Evolutionary conservation across 2,797 vertebrate species (phyloP), one percentile per base, ranked within the genome.

Genomic region (Fistularia commersonii): DNA sequence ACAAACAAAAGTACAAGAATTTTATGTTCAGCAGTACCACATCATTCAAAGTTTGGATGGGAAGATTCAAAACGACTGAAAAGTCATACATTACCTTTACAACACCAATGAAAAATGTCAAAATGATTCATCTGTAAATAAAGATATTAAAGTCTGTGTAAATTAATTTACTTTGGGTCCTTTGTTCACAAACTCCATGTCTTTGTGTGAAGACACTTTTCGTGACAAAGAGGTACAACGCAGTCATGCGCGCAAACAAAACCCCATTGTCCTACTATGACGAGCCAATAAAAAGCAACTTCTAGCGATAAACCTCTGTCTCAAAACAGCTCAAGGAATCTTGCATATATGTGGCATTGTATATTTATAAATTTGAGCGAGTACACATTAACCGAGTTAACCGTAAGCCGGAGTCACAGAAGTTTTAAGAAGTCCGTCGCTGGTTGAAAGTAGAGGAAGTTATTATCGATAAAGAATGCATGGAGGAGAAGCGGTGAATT

Each of bases 101-200:
- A 74, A 76, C 61, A 68, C 71, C 83, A 83, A 81, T 66, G 69
- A 88, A 88, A 79, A 81, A 74, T 84, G 74, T 83, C 77, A 82
- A 69, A 65, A 74, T 58, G 76, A 82, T 82, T 90, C 92, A 95
- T 95, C 91, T 98, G 95, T 98, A 99, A 97, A 99, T 99, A 98
- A 95, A 96, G 93, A 93, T 94, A 95, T 94, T 95, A 93, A 98
- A 95, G 86, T 97, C 93, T 96, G 94, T 98, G 94, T 99, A 98
- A 96, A 98, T 96, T 86, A 84, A 80, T 76, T 88, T 23, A 41
- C 13, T 1, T n/a, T 37, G 14, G 60, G 45, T 73, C 45, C 8
- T 62, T 51, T 74, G 11, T 74, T 44, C 57, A 33, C 35, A 53
- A 9, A 11, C 14, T 64, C 8, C 38, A 54, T 41, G 11, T 48